Percentiles rank a stretch among this genome's conserved stretches.
Conservation (phyloP, 2,888 invertebrate genomes). For the Gymnocheta viridis region DNA sequence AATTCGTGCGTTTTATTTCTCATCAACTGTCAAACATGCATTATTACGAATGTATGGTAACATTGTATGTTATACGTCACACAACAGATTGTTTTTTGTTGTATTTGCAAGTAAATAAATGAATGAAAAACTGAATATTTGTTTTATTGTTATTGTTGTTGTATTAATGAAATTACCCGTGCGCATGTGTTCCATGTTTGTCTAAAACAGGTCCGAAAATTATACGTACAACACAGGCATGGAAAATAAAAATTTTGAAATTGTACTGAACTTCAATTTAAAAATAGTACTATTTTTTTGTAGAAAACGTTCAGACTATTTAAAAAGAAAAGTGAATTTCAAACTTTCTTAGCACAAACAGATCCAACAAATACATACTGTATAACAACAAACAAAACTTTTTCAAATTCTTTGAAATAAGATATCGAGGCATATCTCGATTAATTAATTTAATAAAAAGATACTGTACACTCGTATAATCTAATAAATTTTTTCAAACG, state of each 20-base stretch:
- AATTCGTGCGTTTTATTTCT: constrained; percentile 48
- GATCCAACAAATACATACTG: too few species aligned
- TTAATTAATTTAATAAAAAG: too few species aligned
- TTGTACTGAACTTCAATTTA: background rate
- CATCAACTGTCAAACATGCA: constrained; percentile 40
- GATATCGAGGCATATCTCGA: too few species aligned
- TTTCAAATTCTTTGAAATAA: too few species aligned
- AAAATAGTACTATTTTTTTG: too few species aligned
- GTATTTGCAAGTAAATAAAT: background rate
- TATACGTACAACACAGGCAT: background rate
- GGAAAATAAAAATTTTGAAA: background rate
- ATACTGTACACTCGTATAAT: too few species aligned
- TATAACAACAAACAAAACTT: too few species aligned
- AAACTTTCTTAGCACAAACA: too few species aligned
- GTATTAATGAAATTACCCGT: constrained; percentile 12
- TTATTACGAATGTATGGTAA: background rate
- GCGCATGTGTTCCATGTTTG: background rate
- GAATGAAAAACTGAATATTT: constrained; percentile 25
- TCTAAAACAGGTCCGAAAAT: constrained; percentile 23
- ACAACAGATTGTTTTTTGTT: constrained; percentile 1
- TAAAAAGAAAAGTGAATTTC: too few species aligned
- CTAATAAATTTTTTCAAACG: too few species aligned
- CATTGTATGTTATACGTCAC: constrained; percentile 1
- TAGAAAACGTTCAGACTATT: too few species aligned
- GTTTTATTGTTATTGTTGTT: constrained; percentile 12